Evolutionary conservation across 1,140 invertebrate genomes (phyloP), one percentile per base, ranked within the genome.

Genomic region (Drosophila grimshawi): DNA sequence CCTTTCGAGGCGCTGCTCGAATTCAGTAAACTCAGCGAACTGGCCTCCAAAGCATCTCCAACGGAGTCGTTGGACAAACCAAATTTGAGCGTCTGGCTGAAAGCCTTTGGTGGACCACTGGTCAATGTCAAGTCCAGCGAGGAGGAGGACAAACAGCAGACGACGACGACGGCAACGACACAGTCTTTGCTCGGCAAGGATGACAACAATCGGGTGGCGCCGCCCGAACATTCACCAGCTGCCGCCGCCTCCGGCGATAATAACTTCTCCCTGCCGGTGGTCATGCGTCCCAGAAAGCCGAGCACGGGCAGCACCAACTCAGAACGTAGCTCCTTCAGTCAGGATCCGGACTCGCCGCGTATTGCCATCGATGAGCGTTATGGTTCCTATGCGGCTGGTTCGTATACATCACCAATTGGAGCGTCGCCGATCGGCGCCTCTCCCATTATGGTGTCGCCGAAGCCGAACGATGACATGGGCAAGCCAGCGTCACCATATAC

Each of bases 61-160:
- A 45, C 63, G 2, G 72, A 81, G 2, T 45, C 69, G n/a, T 81
- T 95, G 91, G 95, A 96, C 11, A 97, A 96, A 55, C 97, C 97
- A 0, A 97, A 97, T 93, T 93, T 97, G 46, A 97, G 96, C 91
- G 97, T 96, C 8, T 98, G 97, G 97, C 96, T 97, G 59, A 97
- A 97, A 93, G 97, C 97, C 0, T 98, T 98, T 92, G 97, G 97
- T 45, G 96, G 95, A 0, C 97, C 97, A 4, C 97, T 95, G 91
- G 94, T 93, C 37, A 78, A 65, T 11, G 92, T 93, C 30, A 88
- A 90, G 41, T 91, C 93, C 49, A 59, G 80, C 1, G 93, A 93
- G 6, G 86, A 83, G 29, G 91, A 93, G 32, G 91, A 93, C 43
- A 93, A 94, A 32, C 79, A 76, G 19, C 69, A 60, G 29, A 33